Base-by-base conservation (phyloP, 2,888 invertebrate species). In the Yponomeuta cagnagella region DNA sequence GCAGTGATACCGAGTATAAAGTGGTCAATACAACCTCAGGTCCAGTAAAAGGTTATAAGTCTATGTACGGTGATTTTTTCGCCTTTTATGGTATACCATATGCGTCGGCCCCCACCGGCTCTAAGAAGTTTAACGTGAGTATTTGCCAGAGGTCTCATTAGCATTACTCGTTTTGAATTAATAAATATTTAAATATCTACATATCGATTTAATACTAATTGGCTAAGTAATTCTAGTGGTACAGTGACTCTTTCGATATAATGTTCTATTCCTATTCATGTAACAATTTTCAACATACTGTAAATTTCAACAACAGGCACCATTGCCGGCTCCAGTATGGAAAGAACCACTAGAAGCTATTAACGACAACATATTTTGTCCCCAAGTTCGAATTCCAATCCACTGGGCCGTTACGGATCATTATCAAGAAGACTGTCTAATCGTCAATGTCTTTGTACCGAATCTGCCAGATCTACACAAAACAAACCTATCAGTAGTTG, bases 361-460 rank as follows among this genome's bases (percentile, higher is more conserved):
- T 3, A 31, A 64, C 43, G n/a, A n/a, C 8, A 43, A 64, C 37
- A 64, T 70, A n/a, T 37, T 48, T 10, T 70, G 70, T 70, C 70
- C 63, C 10, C 43, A 67, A 12, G 33, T 67, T n/a, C 31, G 37
- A 5, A 8, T 6, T 8, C 64, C n/a, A 6, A 43, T 12, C 5
- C 58, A 4, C 8, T 37, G 10, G 33, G 37, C 15, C 43, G 37
- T 48, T 10, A 64, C 23, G 15, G n/a, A 37, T 12, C 48, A 68
- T 75, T 37, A 37, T n/a, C 37, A 37, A 8, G 82, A 82, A 72
- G 80, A 82, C 72, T 82, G 82, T 71, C 75, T 82, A 10, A 73
- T 75, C 67, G 72, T 79, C 31, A 82, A 82, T 72, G 79, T 82
- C 8, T 81, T 77, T 71, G 78, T 79, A 2, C 76, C 52, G 2